A percentile compares a stretch with the other conserved stretches of the same genome.
Conservation (phyloP, 1,140 invertebrate genomes). For the Marisa cornuarietis region DNA sequence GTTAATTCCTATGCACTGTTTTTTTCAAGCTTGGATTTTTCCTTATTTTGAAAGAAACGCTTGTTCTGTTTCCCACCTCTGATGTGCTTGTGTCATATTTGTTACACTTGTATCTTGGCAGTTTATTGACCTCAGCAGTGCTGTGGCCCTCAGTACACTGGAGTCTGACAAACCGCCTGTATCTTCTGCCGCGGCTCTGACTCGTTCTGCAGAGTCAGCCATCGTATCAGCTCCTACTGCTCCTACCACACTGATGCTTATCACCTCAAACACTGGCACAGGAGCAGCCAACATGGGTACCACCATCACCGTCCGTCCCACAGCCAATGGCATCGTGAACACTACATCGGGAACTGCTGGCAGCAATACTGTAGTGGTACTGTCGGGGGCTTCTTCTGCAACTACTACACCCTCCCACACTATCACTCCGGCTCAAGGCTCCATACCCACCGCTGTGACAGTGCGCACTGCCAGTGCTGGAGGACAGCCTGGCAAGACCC, state of each 20-base stretch:
- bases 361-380: constrained; percentile 50
- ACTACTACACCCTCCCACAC: constrained; percentile 35
- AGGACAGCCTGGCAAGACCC: constrained; percentile 43
- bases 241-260: constrained; percentile 41
- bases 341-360: constrained; percentile 27
- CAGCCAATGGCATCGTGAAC: constrained; percentile 33
- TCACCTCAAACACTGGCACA: constrained; percentile 36
- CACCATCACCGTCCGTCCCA: constrained; percentile 36
- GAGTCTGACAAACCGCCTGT: constrained; percentile 67
- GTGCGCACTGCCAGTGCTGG: constrained; percentile 46
- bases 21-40: too few relatives aligned
- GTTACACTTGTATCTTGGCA: constrained; percentile 67
- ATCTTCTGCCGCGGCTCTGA: constrained; percentile 39
- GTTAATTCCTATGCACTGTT: too few relatives aligned
- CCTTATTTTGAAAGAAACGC: too few relatives aligned
- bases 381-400: constrained; percentile 36
- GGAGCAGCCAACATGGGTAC: constrained; percentile 27
- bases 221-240: constrained; percentile 25
- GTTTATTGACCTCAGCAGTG: constrained; percentile 94
- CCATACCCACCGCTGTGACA: constrained; percentile 46
- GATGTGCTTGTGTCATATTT: constrained; percentile 34
- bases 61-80: too few relatives aligned
- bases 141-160: constrained; percentile 74
- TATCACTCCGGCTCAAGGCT: constrained; percentile 36
- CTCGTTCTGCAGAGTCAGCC: constrained; percentile 32